phyloP scores from a whole-genome alignment of 2,888 invertebrate genomes.

The Zaprionus lineosus region DNA sequence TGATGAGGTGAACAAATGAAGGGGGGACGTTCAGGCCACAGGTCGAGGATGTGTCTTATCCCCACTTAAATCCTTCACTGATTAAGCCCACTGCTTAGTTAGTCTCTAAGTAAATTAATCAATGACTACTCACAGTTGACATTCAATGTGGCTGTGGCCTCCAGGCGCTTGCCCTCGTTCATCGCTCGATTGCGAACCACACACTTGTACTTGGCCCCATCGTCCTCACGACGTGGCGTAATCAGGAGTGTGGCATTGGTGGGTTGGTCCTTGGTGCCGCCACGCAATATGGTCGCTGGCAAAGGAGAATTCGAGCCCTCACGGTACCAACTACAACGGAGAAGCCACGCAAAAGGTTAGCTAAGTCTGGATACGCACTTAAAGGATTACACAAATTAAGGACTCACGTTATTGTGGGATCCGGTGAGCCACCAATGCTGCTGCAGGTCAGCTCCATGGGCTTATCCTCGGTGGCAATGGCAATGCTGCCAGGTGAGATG shows the following conservation, averaged over 20 bases:
- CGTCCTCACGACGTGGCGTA: conserved; percentile 91
- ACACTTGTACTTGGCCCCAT: conserved; percentile 92
- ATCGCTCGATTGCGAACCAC: conserved; percentile 95
- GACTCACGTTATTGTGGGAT: conserved; percentile 90
- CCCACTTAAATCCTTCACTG: neutral
- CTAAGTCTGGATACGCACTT: no score
- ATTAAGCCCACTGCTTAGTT: neutral
- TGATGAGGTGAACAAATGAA: no score
- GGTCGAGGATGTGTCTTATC: no score
- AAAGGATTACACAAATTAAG: neutral
- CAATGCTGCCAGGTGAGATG: conserved; percentile 89
- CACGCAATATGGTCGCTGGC: conserved; percentile 87
- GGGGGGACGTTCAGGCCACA: no score
- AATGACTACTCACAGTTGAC: conserved; percentile 91
- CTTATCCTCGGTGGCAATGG: conserved; percentile 92
- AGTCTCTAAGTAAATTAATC: neutral
- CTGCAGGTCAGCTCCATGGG: conserved; percentile 90
- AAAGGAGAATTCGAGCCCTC: conserved; percentile 89
- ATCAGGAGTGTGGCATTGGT: conserved; percentile 90
- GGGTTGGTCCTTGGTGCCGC: conserved; percentile 88
- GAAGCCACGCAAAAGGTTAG: neutral
- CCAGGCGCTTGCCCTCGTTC: conserved; percentile 90
- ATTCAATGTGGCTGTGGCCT: conserved; percentile 90
- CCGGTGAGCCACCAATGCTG: conserved; percentile 94
- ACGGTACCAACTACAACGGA: conserved; percentile 91